These are phyloP conservation scores for Sebastolobus altivelis DNA, from an alignment of 2,797 vertebrate species.

Conservation along the genomic window DNA sequence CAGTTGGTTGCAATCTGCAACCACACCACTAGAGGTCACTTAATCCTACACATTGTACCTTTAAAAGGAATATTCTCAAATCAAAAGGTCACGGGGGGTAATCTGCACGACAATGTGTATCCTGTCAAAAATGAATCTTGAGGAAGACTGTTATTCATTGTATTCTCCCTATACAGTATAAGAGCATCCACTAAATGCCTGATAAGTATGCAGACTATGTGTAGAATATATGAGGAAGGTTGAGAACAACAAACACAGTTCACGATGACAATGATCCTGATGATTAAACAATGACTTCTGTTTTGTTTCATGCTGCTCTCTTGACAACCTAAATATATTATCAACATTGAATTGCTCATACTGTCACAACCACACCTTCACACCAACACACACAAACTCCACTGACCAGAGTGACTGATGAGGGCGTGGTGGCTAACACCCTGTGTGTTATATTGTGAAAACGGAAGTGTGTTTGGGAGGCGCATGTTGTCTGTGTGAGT, in stretches of 20 bases:
- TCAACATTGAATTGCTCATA: background rate
- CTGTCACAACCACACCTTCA: constrained; percentile 28
- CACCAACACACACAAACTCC: background rate
- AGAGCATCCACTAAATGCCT: background rate
- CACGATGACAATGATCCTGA: background rate
- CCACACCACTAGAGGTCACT: background rate
- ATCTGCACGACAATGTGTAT: background rate
- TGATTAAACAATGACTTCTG: constrained; percentile 1
- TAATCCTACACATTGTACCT: background rate
- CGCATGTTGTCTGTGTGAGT: background rate
- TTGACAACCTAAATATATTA: constrained; percentile 18
- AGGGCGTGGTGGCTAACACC: constrained; percentile 64
- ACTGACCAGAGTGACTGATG: constrained; percentile 24
- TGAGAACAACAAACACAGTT: constrained; percentile 2
- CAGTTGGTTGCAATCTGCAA: background rate
- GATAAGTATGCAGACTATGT: background rate
- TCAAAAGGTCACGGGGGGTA: background rate
- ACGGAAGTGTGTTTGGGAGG: constrained; percentile 45
- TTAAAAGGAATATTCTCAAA: background rate
- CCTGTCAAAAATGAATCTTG: background rate
- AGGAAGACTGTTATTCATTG: background rate
- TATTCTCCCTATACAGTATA: background rate
- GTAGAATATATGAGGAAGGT: background rate
- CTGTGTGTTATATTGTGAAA: constrained; percentile 23
- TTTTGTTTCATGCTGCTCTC: background rate